Percentiles rank a stretch among this genome's conserved stretches.
phyloP scores from a whole-genome alignment of 2,888 invertebrate species.

The Elaeidobius kamerunicus region DNA sequence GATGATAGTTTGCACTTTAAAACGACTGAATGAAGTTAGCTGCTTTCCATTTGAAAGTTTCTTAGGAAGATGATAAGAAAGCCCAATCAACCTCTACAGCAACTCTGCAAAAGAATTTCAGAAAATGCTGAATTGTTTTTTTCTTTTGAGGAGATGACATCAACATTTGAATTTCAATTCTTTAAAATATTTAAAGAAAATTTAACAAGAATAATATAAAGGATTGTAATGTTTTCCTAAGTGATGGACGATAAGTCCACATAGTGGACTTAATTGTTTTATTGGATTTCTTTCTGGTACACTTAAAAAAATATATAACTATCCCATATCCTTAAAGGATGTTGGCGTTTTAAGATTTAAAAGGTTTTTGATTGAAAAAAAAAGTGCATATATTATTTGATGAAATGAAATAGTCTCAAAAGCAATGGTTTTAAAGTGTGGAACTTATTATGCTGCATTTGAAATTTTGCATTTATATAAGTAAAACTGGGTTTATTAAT shows the following conservation, averaged over 20 bases:
- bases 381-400: not conserved
- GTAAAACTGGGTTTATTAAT: too few relatives aligned
- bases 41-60: conserved; percentile 28
- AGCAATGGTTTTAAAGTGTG: not conserved
- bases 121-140: not conserved
- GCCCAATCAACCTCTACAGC: conserved; percentile 26
- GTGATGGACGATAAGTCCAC: not conserved
- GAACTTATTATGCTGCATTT: conserved; percentile 2
- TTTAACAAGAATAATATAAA: not conserved
- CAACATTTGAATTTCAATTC: not conserved
- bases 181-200: not conserved
- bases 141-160: not conserved
- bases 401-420: not conserved
- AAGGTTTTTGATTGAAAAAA: not conserved
- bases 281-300: not conserved
- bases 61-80: conserved; percentile 17
- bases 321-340: not conserved
- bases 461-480: conserved; percentile 1
- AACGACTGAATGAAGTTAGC: conserved; percentile 22
- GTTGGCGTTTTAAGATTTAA: conserved; percentile 1
- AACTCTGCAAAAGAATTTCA: conserved; percentile 14
- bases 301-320: conserved; percentile 1
- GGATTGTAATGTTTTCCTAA: conserved; percentile 1
- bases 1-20: conserved; percentile 26
- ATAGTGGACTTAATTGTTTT: not conserved